phyloP scores from a whole-genome alignment of 2,888 invertebrate species.

The Dolichomitus sp. region DNA sequence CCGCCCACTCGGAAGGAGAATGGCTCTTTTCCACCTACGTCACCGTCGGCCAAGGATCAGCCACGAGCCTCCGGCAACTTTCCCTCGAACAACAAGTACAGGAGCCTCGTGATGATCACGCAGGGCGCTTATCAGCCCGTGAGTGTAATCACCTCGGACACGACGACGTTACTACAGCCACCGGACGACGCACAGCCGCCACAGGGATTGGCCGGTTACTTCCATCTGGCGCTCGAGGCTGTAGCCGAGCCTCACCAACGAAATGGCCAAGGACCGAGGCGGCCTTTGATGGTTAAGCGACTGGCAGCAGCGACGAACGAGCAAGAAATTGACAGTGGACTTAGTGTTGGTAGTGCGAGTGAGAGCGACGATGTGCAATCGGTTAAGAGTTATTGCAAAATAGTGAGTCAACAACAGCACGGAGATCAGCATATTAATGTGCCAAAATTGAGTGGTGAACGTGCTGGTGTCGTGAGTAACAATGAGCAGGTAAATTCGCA shows the following conservation, averaged over 20 bases:
- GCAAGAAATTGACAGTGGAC: slow-evolving; percentile 80
- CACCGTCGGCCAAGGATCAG: slow-evolving; percentile 52
- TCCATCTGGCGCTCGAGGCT: slow-evolving; percentile 85
- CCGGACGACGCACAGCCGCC: slow-evolving; percentile 88
- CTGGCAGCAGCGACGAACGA: slow-evolving; percentile 61
- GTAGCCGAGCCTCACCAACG: slow-evolving; percentile 77
- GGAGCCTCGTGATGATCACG: slow-evolving; percentile 96
- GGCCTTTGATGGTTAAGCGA: slow-evolving; percentile 82
- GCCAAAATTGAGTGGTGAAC: slow-evolving; percentile 67
- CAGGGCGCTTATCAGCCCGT: slow-evolving; percentile 89
- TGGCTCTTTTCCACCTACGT: slow-evolving; percentile 73
- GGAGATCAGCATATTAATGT: slow-evolving; percentile 52
- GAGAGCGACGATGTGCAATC: slow-evolving; percentile 83
- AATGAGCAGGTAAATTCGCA: slow-evolving; percentile 39
- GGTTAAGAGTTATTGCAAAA: slow-evolving; percentile 76
- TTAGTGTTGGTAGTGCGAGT: slow-evolving; percentile 83
- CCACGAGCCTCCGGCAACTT: slow-evolving; percentile 59
- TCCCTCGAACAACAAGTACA: slow-evolving; percentile 88
- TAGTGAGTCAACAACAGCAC: slow-evolving; percentile 39
- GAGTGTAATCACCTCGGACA: slow-evolving; percentile 92
- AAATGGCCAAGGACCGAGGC: slow-evolving; percentile 76
- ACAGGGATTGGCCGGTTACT: slow-evolving; percentile 85
- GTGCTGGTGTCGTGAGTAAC: slow-evolving; percentile 63
- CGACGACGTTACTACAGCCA: slow-evolving; percentile 90
- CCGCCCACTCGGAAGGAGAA: slow-evolving; percentile 83